A percentile compares a stretch with the other conserved stretches of the same genome.
phyloP scores from a whole-genome alignment of 2,888 invertebrate species.

The Drosophila infuscata region DNA sequence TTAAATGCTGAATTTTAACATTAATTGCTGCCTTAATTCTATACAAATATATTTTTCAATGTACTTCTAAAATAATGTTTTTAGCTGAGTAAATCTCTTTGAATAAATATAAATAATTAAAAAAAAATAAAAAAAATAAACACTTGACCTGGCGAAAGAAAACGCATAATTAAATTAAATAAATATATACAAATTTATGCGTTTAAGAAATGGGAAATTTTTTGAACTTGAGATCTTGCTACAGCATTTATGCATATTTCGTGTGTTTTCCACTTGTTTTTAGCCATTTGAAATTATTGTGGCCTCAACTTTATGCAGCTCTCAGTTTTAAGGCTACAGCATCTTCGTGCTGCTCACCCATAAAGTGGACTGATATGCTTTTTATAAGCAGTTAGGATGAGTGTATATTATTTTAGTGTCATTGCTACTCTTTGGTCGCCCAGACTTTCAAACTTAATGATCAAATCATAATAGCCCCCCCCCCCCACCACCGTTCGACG shows the following conservation, averaged over 20 bases:
- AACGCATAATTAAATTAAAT: neutral
- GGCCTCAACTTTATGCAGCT: neutral
- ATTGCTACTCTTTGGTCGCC: slow-evolving; percentile 3
- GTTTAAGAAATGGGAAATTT: neutral
- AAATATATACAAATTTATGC: no score
- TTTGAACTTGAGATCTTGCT: neutral
- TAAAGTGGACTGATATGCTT: slow-evolving; percentile 14
- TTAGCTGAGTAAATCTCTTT: neutral
- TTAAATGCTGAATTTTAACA: neutral
- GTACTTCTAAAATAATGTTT: neutral
- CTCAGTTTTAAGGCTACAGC: neutral
- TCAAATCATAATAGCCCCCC: neutral
- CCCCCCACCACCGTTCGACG: no score
- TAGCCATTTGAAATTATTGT: neutral
- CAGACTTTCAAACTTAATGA: slow-evolving; percentile 28
- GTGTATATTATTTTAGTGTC: neutral
- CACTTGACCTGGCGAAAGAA: neutral
- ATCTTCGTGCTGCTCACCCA: neutral
- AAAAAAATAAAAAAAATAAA: neutral
- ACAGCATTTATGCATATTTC: neutral
- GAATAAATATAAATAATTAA: neutral
- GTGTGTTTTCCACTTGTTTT: neutral
- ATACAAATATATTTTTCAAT: neutral
- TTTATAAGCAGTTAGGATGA: slow-evolving; percentile 16
- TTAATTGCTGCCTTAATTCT: neutral